Percentiles rank a stretch among this genome's conserved stretches.
These are phyloP conservation scores for Tragelaphus strepsiceros DNA, from an alignment of 2,113 vertebrate genomes.

Conservation along the genomic window DNA sequence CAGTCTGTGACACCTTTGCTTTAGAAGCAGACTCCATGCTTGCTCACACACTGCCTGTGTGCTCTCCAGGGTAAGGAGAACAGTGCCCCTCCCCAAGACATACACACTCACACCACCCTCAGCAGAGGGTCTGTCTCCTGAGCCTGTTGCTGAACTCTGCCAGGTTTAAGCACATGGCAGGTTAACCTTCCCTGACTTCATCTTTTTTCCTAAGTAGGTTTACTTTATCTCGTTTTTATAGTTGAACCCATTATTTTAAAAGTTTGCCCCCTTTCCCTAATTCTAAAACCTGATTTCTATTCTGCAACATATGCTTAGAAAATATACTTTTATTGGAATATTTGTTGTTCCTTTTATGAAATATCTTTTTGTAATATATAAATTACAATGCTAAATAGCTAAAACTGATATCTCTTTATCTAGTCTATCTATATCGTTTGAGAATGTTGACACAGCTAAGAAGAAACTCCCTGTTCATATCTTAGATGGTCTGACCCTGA, in stretches of 20 bases:
- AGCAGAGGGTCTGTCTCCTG: neutral
- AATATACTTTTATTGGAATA: neutral
- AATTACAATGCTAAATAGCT: conserved; percentile 17
- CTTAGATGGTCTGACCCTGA: conserved; percentile 93
- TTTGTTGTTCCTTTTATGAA: neutral
- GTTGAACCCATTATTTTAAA: neutral
- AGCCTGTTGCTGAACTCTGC: neutral
- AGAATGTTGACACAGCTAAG: conserved; percentile 88
- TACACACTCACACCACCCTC: neutral
- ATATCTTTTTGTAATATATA: neutral
- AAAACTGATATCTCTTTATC: conserved; percentile 51
- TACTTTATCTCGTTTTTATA: neutral
- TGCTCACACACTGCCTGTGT: fast-evolving
- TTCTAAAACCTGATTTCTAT: neutral
- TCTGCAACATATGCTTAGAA: neutral
- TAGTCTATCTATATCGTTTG: conserved; percentile 93
- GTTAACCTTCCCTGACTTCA: neutral
- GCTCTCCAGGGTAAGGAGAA: neutral
- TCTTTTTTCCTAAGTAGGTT: neutral
- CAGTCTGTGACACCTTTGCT: neutral
- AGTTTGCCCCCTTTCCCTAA: neutral
- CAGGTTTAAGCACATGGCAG: neutral
- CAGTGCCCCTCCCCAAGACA: neutral
- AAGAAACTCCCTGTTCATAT: conserved; percentile 96
- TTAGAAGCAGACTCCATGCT: neutral